A percentile compares a stretch with the other conserved stretches of the same genome.
These are phyloP conservation scores for Oostethus manadensis DNA, from an alignment of 2,113 vertebrate species.

Conservation along the genomic window DNA sequence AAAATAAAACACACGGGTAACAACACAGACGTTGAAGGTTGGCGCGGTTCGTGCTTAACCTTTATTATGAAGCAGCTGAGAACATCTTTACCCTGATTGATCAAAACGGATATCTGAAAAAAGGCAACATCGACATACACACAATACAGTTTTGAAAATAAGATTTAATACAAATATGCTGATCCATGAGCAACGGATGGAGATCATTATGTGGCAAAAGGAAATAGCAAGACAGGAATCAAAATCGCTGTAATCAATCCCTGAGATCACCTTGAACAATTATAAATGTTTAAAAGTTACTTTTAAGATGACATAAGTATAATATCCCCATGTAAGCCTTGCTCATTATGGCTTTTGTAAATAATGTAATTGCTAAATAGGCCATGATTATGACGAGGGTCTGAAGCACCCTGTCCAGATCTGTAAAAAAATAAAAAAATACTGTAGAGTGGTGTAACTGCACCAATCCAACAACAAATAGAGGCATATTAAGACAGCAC, in stretches of 20 bases:
- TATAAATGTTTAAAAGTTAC: constrained; percentile 1
- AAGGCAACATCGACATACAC: background rate
- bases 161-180: constrained; percentile 2
- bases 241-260: constrained; percentile 26
- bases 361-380: background rate
- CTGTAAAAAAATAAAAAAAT: background rate
- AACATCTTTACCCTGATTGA: background rate
- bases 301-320: constrained; percentile 3
- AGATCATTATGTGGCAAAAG: constrained; percentile 16
- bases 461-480: too few species aligned
- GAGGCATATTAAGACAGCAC: too few species aligned
- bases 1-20: constrained; percentile 4
- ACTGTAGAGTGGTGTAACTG: background rate
- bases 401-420: too few species aligned
- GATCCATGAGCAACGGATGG: constrained; percentile 2
- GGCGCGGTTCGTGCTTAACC: background rate
- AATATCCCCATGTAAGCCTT: constrained; percentile 3
- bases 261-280: constrained; percentile 34
- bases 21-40: background rate
- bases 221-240: background rate
- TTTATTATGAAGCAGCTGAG: too few species aligned
- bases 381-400: too few species aligned
- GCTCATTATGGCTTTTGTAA: constrained; percentile 21
- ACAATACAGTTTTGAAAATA: background rate
- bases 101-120: background rate